Conservation (phyloP, 64 coral and sea anemone genomes). For the Dendronephthya gigantea region DNA sequence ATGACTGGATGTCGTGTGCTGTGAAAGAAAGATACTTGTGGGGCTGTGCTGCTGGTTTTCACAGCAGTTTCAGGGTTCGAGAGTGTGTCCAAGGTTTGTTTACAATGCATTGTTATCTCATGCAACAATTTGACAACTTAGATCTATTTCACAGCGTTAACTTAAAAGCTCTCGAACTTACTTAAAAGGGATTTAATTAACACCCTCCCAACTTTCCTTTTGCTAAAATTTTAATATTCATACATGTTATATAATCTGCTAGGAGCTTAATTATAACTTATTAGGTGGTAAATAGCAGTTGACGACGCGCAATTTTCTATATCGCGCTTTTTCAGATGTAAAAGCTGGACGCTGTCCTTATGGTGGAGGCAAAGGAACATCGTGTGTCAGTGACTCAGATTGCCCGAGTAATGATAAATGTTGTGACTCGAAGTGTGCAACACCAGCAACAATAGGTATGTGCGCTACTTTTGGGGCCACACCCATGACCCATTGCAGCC, state of each 20-base stretch:
- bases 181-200: too few species aligned
- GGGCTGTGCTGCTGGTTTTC: not conserved
- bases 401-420: not conserved
- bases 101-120: too few species aligned
- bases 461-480: not conserved
- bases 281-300: too few species aligned
- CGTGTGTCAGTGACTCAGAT: not conserved
- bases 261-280: not conserved
- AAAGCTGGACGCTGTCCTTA: not conserved
- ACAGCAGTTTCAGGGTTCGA: not conserved
- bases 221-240: too few species aligned
- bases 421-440: not conserved
- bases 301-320: not conserved
- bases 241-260: too few species aligned
- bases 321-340: not conserved
- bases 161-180: not conserved
- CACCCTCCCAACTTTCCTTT: too few species aligned
- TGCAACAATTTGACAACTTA: not conserved
- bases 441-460: not conserved
- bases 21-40: not conserved
- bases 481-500: not conserved
- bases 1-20: slow-evolving; percentile 4
- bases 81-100: not conserved
- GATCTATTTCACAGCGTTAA: not conserved
- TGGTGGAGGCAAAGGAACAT: not conserved